phyloP scores from a whole-genome alignment of 1,140 invertebrate species.

The Parasteatoda tepidariorum region DNA sequence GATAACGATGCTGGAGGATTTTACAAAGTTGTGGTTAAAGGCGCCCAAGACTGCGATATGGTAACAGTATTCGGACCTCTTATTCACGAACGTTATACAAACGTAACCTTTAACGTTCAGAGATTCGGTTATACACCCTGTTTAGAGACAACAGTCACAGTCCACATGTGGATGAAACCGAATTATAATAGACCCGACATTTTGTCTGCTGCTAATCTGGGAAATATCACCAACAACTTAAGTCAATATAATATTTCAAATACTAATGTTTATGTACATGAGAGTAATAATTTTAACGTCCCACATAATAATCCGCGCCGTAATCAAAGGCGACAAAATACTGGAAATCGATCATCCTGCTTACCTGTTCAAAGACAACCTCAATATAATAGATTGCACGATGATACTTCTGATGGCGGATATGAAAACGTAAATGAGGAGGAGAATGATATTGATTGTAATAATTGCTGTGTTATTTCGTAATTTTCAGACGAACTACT shows the following conservation, averaged over 20 bases:
- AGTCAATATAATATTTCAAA: not conserved
- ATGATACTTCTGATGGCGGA: not conserved
- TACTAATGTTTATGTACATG: not conserved
- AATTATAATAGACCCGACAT: not conserved
- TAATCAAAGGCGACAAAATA: not conserved
- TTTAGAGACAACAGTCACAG: constrained; percentile 26
- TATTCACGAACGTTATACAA: constrained; percentile 1
- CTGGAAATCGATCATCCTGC: not conserved
- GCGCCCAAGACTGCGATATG: not conserved
- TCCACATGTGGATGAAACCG: constrained; percentile 10
- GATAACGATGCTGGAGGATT: constrained; percentile 44
- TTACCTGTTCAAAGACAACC: not conserved
- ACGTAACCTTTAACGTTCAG: not conserved
- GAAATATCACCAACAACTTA: not conserved
- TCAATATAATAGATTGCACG: too few relatives aligned
- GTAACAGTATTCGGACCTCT: constrained; percentile 19
- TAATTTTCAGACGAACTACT: too few relatives aligned
- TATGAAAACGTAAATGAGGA: too few relatives aligned
- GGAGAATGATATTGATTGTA: too few relatives aligned
- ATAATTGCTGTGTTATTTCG: too few relatives aligned
- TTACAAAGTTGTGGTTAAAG: not conserved
- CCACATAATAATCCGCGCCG: not conserved
- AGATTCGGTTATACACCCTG: constrained; percentile 37
- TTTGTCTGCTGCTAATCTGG: not conserved
- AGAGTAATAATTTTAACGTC: not conserved